Evolutionary conservation across 2,888 invertebrate species (phyloP), one percentile per base, ranked within the genome.

Genomic region (Parnassius mnemosyne): DNA sequence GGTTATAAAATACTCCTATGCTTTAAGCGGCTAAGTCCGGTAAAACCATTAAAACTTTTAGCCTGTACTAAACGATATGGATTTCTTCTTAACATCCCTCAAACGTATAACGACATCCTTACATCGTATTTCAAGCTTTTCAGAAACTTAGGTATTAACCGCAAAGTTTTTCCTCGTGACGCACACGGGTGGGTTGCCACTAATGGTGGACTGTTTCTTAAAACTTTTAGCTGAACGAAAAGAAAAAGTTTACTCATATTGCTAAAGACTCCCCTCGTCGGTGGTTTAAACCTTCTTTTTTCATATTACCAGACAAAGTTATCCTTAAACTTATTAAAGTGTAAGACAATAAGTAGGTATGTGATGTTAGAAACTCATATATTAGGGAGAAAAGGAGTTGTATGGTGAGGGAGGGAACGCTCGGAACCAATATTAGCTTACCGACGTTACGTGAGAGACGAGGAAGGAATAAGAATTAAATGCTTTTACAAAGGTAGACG

Each of bases 111-210:
- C 59, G 65, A 58, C 65, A 65, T 66, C 69, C 71, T 71, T 71
- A 84, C 84, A 85, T 84, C 81, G 84, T 82, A 81, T 87, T 84
- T 80, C 79, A 81, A 83, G 78, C 80, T 82, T 78, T 80, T 78
- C 76, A 74, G 76, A 82, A 88, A 89, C 84, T 89, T 85, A 69
- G 69, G 74, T 84, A 84, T 87, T 86, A 86, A 77, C 72, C 70
- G 74, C 68, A 73, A 81, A 87, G 79, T 85, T 87, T 84, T 81
- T 80, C 80, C 80, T 78, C 70, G 77, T 73, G 80, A 86, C 83
- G 81, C 84, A 85, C 83, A 85, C 83, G 87, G 80, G 79, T 75
- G 83, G 84, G 70, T 81, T 72, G 77, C 79, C 84, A 78, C 86
- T 88, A 89, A 89, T 88, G 85, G 85, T 78, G 79, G 80, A 81